Evolutionary conservation across 2,888 invertebrate genomes (phyloP).

Genomic region (Ochropleura plecta): DNA sequence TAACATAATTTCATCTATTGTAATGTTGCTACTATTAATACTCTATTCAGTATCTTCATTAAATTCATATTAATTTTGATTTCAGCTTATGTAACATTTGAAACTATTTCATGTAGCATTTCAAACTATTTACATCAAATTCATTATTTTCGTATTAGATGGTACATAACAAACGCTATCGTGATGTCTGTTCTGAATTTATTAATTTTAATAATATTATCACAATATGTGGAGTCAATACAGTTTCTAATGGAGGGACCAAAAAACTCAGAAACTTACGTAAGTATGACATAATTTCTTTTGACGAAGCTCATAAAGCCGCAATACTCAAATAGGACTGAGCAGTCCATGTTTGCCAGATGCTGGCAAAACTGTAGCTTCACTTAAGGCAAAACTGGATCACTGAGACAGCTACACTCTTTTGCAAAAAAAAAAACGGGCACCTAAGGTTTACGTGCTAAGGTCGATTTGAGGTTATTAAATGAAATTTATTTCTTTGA

Average conservation of each 20-base stretch:
- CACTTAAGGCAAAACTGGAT: no score
- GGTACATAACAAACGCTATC: background rate
- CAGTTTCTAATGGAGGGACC: slow-evolving; percentile 28
- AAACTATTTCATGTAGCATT: background rate
- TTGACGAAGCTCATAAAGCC: no score
- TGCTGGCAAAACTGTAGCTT: no score
- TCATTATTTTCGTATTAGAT: slow-evolving; percentile 36
- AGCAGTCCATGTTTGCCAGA: no score
- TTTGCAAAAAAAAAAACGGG: no score
- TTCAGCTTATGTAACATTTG: background rate
- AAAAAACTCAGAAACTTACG: slow-evolving; percentile 45
- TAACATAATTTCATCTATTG: slow-evolving; percentile 3
- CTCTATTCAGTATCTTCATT: slow-evolving; percentile 21
- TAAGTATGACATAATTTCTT: slow-evolving; percentile 12
- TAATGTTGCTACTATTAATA: slow-evolving; percentile 27
- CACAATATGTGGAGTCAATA: slow-evolving; percentile 25
- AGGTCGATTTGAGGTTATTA: no score
- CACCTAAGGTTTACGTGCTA: no score
- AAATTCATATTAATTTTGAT: slow-evolving; percentile 24
- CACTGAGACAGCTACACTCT: no score
- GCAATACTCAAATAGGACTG: no score
- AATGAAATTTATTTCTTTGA: no score
- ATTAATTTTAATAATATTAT: slow-evolving; percentile 15
- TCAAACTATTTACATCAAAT: background rate
- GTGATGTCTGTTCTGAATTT: slow-evolving; percentile 23